Evolutionary conservation across 64 coral and sea anemone species (phyloP).

Genomic region (Acropora yongei): DNA sequence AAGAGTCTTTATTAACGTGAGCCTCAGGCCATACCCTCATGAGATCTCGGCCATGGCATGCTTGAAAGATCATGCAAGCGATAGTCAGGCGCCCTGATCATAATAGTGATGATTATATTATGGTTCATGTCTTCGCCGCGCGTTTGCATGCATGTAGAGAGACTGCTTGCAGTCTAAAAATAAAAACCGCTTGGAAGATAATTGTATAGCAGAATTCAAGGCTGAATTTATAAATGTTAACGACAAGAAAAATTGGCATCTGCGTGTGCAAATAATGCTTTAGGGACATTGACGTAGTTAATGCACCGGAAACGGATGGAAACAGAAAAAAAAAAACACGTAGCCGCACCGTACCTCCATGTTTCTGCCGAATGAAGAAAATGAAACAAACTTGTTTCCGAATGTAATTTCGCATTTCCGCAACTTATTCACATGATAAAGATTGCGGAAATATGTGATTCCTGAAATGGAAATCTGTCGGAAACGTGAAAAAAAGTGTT

Average conservation of each 20-base stretch:
- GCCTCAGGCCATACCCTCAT: not conserved
- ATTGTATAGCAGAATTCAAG: not conserved
- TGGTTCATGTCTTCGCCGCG: not conserved
- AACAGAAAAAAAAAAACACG: not conserved
- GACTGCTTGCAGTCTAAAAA: not conserved
- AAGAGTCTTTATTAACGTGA: not conserved
- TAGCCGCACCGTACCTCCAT: not conserved
- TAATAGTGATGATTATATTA: not conserved
- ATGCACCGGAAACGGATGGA: not conserved
- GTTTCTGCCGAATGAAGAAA: not conserved
- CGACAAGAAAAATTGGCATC: slow-evolving; percentile 1
- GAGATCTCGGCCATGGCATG: not conserved
- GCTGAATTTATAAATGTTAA: not conserved
- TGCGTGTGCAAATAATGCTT: not conserved
- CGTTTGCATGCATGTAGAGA: not conserved
- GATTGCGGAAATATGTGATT: not conserved
- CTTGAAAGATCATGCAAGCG: not conserved
- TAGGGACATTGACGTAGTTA: not conserved
- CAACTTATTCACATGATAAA: not conserved
- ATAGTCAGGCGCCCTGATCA: not conserved
- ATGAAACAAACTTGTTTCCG: slow-evolving; percentile 1
- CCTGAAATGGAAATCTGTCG: not conserved
- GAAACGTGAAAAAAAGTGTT: not conserved
- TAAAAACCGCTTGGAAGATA: not conserved
- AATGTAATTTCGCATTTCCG: not conserved